Evolutionary conservation across 2,797 vertebrate species (phyloP).

Genomic region (Lithobates sylvaticus): DNA sequence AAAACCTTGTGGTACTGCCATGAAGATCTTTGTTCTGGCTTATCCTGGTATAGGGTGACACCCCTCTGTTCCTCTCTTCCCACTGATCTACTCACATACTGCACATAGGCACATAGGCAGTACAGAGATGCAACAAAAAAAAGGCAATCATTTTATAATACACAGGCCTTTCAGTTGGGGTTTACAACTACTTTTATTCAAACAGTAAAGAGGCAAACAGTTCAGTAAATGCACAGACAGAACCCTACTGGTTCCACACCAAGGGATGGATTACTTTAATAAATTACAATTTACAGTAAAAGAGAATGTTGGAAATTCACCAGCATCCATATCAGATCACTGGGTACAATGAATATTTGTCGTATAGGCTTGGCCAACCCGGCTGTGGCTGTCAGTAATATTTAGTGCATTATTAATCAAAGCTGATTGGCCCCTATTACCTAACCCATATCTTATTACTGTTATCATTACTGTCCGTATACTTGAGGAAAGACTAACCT

Average conservation of each 20-base stretch:
- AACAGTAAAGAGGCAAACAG: no score
- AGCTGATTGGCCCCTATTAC: conserved; percentile 24
- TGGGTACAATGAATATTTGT: neutral
- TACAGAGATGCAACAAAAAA: no score
- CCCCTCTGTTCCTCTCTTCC: no score
- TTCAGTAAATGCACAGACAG: neutral
- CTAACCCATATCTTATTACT: conserved; percentile 20
- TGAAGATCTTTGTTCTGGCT: no score
- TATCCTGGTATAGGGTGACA: no score
- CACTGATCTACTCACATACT: no score
- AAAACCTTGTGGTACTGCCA: no score
- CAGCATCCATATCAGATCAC: neutral
- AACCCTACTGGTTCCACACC: neutral
- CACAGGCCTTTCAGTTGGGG: no score
- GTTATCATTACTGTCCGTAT: conserved; percentile 40
- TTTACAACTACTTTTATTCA: no score
- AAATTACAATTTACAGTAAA: neutral
- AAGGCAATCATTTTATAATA: no score
- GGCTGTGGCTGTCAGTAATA: conserved; percentile 5
- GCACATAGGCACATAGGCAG: no score
- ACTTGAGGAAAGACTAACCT: conserved; percentile 22
- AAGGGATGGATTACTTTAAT: neutral
- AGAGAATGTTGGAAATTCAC: neutral
- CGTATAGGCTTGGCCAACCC: neutral
- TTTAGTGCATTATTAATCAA: conserved; percentile 33